Conservation (phyloP, 2,113 vertebrate genomes). For the Leuciscus idus region DNA sequence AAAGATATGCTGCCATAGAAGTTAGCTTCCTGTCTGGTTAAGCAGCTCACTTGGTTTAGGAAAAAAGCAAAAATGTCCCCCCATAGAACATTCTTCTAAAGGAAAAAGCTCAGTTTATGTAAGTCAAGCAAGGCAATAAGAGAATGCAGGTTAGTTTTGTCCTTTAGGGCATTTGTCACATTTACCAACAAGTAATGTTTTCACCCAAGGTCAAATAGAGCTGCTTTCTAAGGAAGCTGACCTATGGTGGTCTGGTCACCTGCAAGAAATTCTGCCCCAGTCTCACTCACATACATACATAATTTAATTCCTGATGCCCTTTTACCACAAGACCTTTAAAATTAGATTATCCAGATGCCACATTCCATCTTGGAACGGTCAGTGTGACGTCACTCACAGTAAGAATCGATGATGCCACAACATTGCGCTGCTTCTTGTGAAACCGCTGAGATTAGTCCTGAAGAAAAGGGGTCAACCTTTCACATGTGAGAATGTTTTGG, state of each 20-base stretch:
- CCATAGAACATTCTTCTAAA: conserved; percentile 34
- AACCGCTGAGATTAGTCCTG: no score
- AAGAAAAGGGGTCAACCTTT: no score
- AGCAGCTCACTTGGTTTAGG: not conserved
- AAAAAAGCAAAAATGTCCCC: not conserved
- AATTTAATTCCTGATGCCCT: conserved; percentile 20
- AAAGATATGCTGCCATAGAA: not conserved
- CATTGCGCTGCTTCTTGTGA: no score
- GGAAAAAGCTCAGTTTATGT: conserved; percentile 46
- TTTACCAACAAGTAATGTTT: conserved; percentile 52
- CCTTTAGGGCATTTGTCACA: conserved; percentile 55
- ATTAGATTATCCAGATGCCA: conserved; percentile 3
- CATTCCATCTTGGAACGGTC: no score
- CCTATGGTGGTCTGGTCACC: conserved; percentile 13
- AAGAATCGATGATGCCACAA: no score
- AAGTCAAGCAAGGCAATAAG: conserved; percentile 25
- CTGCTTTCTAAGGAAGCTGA: conserved; percentile 42
- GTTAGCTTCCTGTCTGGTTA: not conserved
- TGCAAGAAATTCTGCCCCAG: conserved; percentile 49
- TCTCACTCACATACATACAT: conserved; percentile 46
- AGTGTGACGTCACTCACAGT: no score
- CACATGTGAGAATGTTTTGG: no score
- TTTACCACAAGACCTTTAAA: conserved; percentile 38
- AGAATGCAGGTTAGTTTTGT: conserved; percentile 41
- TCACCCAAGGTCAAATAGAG: conserved; percentile 58